phyloP scores from a whole-genome alignment of 2,888 invertebrate genomes.

The Choristoneura rosaceana region DNA sequence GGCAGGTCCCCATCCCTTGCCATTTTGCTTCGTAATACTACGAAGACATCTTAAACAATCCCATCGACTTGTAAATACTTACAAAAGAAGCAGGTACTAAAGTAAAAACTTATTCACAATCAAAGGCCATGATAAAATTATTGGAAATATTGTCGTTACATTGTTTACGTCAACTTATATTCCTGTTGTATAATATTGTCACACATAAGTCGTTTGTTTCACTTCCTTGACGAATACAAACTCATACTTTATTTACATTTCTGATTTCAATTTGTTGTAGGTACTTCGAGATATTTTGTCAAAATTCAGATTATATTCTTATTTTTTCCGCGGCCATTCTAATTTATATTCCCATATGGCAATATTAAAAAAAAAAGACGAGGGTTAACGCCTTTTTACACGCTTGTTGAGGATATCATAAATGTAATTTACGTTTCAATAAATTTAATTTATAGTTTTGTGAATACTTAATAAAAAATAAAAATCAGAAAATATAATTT shows the following conservation, averaged over 20 bases:
- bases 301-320: background rate
- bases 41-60: constrained; percentile 50
- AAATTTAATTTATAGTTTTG: too few relatives aligned
- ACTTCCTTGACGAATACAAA: constrained; percentile 39
- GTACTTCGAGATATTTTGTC: constrained; percentile 9
- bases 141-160: constrained; percentile 33
- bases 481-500: too few relatives aligned
- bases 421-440: background rate
- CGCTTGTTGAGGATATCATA: background rate
- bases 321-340: constrained; percentile 35
- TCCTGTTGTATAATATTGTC: constrained; percentile 34
- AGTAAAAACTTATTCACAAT: constrained; percentile 37
- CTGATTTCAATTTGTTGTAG: background rate
- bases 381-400: background rate
- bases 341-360: constrained; percentile 31
- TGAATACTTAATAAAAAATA: too few relatives aligned
- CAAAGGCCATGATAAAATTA: constrained; percentile 33
- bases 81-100: constrained; percentile 43
- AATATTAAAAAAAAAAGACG: background rate
- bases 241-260: constrained; percentile 50
- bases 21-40: constrained; percentile 71
- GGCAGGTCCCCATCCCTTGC: constrained; percentile 91
- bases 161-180: constrained; percentile 21
- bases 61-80: constrained; percentile 43
- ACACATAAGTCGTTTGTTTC: constrained; percentile 26